phyloP scores from a whole-genome alignment of 1,140 invertebrate species.

The Scylla paramamosain region DNA sequence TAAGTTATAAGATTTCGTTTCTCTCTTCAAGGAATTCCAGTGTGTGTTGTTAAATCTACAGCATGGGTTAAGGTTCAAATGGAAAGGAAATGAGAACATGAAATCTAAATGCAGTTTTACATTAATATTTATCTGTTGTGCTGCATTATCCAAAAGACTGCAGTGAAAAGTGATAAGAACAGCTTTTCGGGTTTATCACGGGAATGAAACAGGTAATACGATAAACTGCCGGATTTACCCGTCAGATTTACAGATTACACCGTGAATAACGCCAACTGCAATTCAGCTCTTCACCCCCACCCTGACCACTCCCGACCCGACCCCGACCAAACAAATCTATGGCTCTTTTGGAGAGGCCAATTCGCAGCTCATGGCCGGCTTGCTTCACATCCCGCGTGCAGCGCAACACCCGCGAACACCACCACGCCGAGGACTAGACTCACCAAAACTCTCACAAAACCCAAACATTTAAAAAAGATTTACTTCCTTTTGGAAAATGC shows the following conservation, averaged over 20 bases:
- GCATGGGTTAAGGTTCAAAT: too few relatives aligned
- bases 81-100: neutral
- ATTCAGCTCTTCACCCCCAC: neutral
- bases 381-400: neutral
- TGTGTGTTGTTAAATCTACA: too few relatives aligned
- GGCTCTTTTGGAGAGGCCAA: neutral
- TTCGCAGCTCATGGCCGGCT: neutral
- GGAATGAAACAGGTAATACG: conserved; percentile 34
- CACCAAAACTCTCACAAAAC: too few relatives aligned
- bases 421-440: too few relatives aligned
- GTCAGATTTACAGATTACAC: conserved; percentile 44
- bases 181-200: conserved; percentile 49
- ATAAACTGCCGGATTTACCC: conserved; percentile 29
- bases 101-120: neutral
- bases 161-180: conserved; percentile 23
- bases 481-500: too few relatives aligned
- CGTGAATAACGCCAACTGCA: conserved; percentile 16
- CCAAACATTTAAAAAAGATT: too few relatives aligned
- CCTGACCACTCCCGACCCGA: neutral
- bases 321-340: conserved; percentile 1
- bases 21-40: too few relatives aligned
- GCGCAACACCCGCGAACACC: too few relatives aligned
- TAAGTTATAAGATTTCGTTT: too few relatives aligned
- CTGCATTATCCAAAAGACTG: neutral
- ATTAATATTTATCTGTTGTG: neutral